Conservation (phyloP, 2,888 invertebrate genomes). For the Clitarchus hookeri region DNA sequence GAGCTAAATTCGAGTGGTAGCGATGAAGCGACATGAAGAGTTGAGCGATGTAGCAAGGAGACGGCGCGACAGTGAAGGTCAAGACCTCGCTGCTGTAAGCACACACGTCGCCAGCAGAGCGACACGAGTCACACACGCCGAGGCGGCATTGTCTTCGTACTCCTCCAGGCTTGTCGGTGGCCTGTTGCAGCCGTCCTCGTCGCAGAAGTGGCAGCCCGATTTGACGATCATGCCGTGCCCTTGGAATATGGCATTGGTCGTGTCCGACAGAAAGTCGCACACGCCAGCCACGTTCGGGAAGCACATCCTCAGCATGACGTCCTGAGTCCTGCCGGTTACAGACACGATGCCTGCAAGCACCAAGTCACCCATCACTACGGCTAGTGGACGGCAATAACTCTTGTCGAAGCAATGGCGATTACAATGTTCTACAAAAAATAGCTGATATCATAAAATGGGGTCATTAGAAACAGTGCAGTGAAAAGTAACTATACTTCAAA, state of each 20-base stretch:
- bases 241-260: neutral
- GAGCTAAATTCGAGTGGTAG: neutral
- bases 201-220: slow-evolving; percentile 2
- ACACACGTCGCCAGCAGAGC: neutral
- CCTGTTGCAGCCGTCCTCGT: neutral
- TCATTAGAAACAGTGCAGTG: no score
- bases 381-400: no score
- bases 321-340: neutral
- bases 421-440: no score
- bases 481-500: no score
- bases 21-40: neutral
- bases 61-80: neutral
- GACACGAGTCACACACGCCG: neutral
- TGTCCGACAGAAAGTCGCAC: neutral
- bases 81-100: neutral
- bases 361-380: neutral
- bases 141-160: neutral
- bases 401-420: no score
- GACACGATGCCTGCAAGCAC: slow-evolving; percentile 4
- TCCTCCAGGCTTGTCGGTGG: neutral
- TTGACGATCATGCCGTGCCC: neutral
- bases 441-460: no score
- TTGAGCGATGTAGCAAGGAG: neutral
- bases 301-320: slow-evolving; percentile 2
- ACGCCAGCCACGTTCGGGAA: neutral